A percentile compares a stretch with the other conserved stretches of the same genome.
Evolutionary conservation across 2,888 invertebrate genomes (phyloP).

Genomic region (Dolichopus griseipennis): DNA sequence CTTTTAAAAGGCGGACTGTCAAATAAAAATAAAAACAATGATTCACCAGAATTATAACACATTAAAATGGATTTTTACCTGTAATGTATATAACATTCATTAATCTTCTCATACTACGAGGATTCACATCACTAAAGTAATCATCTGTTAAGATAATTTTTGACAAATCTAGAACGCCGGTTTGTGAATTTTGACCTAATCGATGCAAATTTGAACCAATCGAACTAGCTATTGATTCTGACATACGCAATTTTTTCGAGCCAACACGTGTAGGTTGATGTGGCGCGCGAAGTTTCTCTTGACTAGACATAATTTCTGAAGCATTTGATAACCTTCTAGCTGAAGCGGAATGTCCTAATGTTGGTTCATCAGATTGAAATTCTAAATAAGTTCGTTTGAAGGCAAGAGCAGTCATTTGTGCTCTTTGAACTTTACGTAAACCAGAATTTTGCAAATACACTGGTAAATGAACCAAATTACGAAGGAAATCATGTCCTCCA

Average conservation of each 20-base stretch:
- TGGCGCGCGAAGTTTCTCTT: constrained; percentile 58
- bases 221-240: constrained; percentile 85
- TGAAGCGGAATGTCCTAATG: constrained; percentile 50
- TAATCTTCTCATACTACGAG: constrained; percentile 87
- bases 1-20: constrained; percentile 92
- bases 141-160: constrained; percentile 91
- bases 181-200: constrained; percentile 57
- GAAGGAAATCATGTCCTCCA: constrained; percentile 87
- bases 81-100: constrained; percentile 97
- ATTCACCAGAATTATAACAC: background rate
- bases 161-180: constrained; percentile 46
- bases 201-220: constrained; percentile 81
- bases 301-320: constrained; percentile 71
- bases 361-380: constrained; percentile 36
- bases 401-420: constrained; percentile 65
- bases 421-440: constrained; percentile 75
- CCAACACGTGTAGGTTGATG: constrained; percentile 45
- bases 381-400: constrained; percentile 40
- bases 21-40: constrained; percentile 25
- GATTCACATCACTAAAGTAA: constrained; percentile 98
- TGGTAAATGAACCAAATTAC: constrained; percentile 94
- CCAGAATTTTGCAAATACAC: constrained; percentile 98
- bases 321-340: constrained; percentile 69
- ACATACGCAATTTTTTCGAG: constrained; percentile 67
- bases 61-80: constrained; percentile 46